Base-by-base conservation (phyloP, 53 echinoderm and acorn worm species). In the Hippasteria phrygiana region DNA sequence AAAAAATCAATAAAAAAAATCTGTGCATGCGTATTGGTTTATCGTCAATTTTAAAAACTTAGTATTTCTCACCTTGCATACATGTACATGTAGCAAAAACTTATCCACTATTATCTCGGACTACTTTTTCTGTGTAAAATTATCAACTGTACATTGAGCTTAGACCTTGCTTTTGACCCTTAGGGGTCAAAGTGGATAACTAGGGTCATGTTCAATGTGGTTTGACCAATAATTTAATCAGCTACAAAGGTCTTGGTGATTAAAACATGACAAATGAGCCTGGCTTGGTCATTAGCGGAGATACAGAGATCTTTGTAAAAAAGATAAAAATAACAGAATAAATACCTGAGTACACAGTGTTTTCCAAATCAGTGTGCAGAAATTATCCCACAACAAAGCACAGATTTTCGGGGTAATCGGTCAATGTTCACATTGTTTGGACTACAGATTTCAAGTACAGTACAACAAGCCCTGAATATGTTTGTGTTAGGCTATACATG, bases 181-280 rank as follows among this genome's bases (percentile, higher is more conserved):
- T 29, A 12, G 54, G 26, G 76, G 76, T 76, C 50, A 76, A 51
- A 76, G 53, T 34, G 34, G 76, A 50, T 18, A 13, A 76, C 17
- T 8, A 17, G 18, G 13, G 35, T 33, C 14, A 17, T 67, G 2
- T 67, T 12, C 36, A 9, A 37, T 67, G 37, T 76, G 20, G 51
- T 50, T 20, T 31, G 50, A 14, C 9, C 20, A 48, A 18, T 31
- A 14, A 28, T n/a, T 2, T 0, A 29, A 75, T 32, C 4, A 18
- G 32, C 32, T 76, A 3, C 29, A 27, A 48, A 51, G 34, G 10
- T 50, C 8, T 28, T 18, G 75, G 4, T 75, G 51, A 75, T 36
- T 6, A 34, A 18, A 76, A 29, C 17, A 76, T 17, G 53, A 76
- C 51, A 48, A n/a, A 31, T 35, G 76, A 76, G 47, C 37, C 76